phyloP scores from a whole-genome alignment of 2,113 vertebrate species.

The Leptobrachium leishanense region DNA sequence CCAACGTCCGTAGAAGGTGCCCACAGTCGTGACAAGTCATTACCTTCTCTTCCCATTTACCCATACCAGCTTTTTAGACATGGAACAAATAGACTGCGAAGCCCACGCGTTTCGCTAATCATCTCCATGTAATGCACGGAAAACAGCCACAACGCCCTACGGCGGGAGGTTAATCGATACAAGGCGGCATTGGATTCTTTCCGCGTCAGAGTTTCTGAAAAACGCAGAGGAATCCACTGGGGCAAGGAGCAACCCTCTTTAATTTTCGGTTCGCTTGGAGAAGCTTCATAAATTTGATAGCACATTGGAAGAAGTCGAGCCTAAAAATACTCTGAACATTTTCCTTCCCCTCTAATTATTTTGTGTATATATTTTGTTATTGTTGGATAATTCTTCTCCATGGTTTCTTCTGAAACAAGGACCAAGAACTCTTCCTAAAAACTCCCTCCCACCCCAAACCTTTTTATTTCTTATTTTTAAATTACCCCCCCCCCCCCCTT shows the following conservation, averaged over 20 bases:
- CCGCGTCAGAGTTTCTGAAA: background rate
- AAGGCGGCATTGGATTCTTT: too few species aligned
- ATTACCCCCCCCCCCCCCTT: background rate
- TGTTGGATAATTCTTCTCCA: slow-evolving; percentile 28
- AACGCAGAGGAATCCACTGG: background rate
- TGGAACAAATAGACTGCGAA: too few species aligned
- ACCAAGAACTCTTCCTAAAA: background rate
- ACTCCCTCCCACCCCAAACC: slow-evolving; percentile 1
- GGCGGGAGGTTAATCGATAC: too few species aligned
- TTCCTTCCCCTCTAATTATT: slow-evolving; percentile 46
- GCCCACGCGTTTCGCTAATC: too few species aligned
- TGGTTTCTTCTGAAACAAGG: background rate
- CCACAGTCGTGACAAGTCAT: too few species aligned
- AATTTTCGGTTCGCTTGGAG: slow-evolving; percentile 34
- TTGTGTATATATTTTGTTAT: slow-evolving; percentile 47
- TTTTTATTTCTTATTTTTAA: too few species aligned
- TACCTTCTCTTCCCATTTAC: too few species aligned
- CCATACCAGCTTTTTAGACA: too few species aligned
- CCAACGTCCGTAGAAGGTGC: too few species aligned
- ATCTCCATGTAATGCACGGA: too few species aligned
- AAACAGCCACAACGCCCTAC: too few species aligned
- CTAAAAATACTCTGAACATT: slow-evolving; percentile 34
- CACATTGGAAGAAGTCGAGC: slow-evolving; percentile 39
- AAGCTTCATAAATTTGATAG: slow-evolving; percentile 34
- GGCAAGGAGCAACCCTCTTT: slow-evolving; percentile 2